Evolutionary conservation across 2,113 vertebrate genomes (phyloP).

Genomic region (Speoplatyrhinus poulsoni): DNA sequence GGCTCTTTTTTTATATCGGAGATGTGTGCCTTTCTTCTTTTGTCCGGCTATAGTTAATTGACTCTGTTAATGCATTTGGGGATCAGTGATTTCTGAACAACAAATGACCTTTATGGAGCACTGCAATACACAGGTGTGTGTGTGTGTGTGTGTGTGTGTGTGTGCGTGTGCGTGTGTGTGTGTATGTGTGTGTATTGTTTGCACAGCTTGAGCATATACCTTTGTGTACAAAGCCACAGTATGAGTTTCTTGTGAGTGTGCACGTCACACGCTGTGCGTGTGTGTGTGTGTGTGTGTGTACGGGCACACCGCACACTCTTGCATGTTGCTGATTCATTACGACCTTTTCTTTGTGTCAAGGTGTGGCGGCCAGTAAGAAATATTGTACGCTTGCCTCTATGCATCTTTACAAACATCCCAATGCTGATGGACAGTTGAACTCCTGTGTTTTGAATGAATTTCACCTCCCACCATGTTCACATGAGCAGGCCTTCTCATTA

Average conservation of each 20-base stretch:
- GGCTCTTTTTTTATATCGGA: slow-evolving; percentile 62
- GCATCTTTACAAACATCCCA: slow-evolving; percentile 66
- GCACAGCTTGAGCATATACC: neutral
- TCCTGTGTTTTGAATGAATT: slow-evolving; percentile 72
- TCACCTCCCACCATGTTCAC: slow-evolving; percentile 70
- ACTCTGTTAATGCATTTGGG: slow-evolving; percentile 76
- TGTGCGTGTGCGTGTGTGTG: slow-evolving; percentile 3
- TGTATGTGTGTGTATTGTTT: slow-evolving; percentile 17
- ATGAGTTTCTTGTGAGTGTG: slow-evolving; percentile 9
- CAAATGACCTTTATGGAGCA: slow-evolving; percentile 76
- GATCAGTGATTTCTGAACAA: slow-evolving; percentile 74
- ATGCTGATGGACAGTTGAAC: slow-evolving; percentile 67
- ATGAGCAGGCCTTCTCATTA: slow-evolving; percentile 77
- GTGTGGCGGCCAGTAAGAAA: slow-evolving; percentile 56
- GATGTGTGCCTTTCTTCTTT: slow-evolving; percentile 67
- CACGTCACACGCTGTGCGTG: neutral
- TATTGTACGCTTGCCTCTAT: slow-evolving; percentile 57
- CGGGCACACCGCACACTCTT: neutral
- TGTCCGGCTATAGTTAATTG: slow-evolving; percentile 71
- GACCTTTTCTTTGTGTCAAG: slow-evolving; percentile 72
- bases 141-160: slow-evolving; percentile 1
- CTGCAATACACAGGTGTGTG: slow-evolving; percentile 55
- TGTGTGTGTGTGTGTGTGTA: slow-evolving; percentile 9
- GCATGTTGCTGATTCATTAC: slow-evolving; percentile 56
- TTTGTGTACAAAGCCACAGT: slow-evolving; percentile 19